Conservation (phyloP, 2,113 vertebrate species). For the Romanogobio albipinnatus region DNA sequence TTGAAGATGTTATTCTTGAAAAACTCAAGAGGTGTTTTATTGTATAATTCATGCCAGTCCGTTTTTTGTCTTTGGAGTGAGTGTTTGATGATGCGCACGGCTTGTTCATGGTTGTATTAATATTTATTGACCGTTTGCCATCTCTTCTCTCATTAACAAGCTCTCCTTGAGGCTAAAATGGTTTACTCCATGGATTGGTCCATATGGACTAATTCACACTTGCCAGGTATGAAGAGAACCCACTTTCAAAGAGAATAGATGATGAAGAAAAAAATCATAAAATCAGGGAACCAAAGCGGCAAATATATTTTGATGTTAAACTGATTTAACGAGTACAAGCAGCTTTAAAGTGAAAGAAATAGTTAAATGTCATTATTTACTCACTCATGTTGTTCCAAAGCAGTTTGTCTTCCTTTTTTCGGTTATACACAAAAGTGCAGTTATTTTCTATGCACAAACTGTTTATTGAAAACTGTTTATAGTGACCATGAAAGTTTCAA, state of each 20-base stretch:
- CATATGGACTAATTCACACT: conserved; percentile 21
- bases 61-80: conserved; percentile 37
- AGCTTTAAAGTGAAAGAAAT: neutral
- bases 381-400: neutral
- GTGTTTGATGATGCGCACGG: conserved; percentile 51
- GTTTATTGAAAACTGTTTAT: too few species aligned
- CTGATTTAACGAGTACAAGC: neutral
- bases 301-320: neutral
- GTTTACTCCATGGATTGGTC: neutral
- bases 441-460: neutral
- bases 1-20: conserved; percentile 53
- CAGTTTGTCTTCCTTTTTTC: neutral
- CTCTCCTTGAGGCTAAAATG: conserved; percentile 6
- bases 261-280: neutral
- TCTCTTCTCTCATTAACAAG: conserved; percentile 18
- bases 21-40: conserved; percentile 40
- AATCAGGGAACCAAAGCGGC: neutral
- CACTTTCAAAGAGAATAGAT: conserved; percentile 8
- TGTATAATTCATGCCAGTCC: conserved; percentile 57
- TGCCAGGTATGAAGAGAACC: neutral
- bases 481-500: neutral
- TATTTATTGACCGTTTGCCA: conserved; percentile 54
- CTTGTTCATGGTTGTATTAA: conserved; percentile 50
- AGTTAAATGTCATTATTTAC: neutral
- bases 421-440: neutral